phyloP scores from a whole-genome alignment of 2,797 vertebrate genomes.

The Lateolabrax maculatus region DNA sequence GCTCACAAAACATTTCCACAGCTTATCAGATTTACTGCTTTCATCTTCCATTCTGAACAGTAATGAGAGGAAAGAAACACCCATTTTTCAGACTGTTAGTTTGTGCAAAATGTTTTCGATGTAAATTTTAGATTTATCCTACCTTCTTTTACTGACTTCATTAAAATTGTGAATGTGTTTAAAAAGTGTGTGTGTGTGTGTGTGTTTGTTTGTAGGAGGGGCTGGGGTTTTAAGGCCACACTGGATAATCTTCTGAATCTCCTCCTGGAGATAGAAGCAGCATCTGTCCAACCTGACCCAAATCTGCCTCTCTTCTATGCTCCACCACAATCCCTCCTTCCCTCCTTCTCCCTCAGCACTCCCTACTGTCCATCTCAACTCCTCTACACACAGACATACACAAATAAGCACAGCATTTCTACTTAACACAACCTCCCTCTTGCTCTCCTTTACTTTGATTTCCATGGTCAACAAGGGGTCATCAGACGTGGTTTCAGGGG shows the following conservation, averaged over 20 bases:
- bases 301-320: constrained; percentile 70
- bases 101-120: not conserved
- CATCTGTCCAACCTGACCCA: constrained; percentile 76
- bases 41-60: not conserved
- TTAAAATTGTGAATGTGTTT: not conserved
- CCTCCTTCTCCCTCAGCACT: constrained; percentile 23
- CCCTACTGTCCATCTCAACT: constrained; percentile 37
- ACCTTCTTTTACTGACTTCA: not conserved
- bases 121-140: constrained; percentile 1
- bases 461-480: not conserved
- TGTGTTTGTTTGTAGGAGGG: constrained; percentile 13
- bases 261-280: constrained; percentile 66
- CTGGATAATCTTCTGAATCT: constrained; percentile 76
- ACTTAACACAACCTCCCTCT: not conserved
- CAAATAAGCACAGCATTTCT: constrained; percentile 1
- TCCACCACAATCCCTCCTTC: constrained; percentile 63
- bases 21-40: constrained; percentile 56
- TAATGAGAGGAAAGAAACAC: not conserved
- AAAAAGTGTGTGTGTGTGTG: not conserved
- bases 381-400: not conserved
- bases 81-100: not conserved
- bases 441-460: constrained; percentile 17
- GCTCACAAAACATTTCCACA: constrained; percentile 37
- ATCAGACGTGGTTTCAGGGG: not conserved
- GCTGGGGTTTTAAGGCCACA: constrained; percentile 30